Evolutionary conservation across 2,797 vertebrate genomes (phyloP).

Genomic region (Glyptemys insculpta): DNA sequence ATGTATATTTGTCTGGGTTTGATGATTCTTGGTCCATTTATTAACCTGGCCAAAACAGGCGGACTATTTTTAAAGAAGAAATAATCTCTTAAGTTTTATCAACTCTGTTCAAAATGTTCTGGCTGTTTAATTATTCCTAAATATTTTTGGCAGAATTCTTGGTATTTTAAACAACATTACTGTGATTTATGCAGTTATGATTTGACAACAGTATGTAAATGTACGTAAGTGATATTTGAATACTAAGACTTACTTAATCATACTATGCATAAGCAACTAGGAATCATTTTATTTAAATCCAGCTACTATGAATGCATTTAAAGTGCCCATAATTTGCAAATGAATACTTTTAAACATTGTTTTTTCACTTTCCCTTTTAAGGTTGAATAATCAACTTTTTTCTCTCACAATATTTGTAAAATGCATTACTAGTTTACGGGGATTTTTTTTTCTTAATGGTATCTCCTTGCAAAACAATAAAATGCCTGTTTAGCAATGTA

Average conservation of each 20-base stretch:
- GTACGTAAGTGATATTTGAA: constrained; percentile 61
- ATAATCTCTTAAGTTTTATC: background rate
- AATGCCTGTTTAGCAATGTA: background rate
- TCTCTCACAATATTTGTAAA: background rate
- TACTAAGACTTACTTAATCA: constrained; percentile 48
- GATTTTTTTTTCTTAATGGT: background rate
- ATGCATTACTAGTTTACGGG: background rate
- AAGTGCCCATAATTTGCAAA: constrained; percentile 65
- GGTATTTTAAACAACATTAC: constrained; percentile 42
- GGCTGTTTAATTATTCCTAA: background rate
- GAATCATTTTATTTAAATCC: constrained; percentile 46
- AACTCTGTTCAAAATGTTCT: background rate
- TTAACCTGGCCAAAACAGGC: background rate
- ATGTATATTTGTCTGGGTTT: background rate
- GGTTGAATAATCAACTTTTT: background rate
- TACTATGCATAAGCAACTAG: constrained; percentile 65
- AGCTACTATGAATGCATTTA: constrained; percentile 39
- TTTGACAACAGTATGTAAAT: constrained; percentile 49
- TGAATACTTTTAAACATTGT: constrained; percentile 49
- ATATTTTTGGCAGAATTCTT: background rate
- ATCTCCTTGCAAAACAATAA: background rate
- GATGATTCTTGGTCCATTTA: background rate
- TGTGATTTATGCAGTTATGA: constrained; percentile 16
- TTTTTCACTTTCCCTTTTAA: constrained; percentile 37
- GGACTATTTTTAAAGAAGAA: background rate